Base-by-base conservation (phyloP, 2,113 vertebrate genomes). In the Cygnus atratus region DNA sequence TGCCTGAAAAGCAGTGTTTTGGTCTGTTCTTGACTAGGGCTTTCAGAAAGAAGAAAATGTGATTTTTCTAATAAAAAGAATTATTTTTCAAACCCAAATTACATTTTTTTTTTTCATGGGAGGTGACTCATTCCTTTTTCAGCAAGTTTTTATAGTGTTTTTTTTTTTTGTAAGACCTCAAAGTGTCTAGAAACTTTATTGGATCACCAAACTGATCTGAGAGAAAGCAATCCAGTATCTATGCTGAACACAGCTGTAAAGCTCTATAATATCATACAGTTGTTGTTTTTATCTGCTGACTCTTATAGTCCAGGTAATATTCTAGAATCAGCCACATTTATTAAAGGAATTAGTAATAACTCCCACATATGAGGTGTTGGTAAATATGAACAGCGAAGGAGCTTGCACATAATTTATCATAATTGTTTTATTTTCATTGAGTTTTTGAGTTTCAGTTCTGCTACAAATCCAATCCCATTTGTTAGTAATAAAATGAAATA, bases 1-100 rank as follows among this genome's bases (percentile, higher is more conserved):
- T 63, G 59, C 65, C 4, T 8, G 39, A 78, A 78, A 89, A 54
- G 31, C 37, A 19, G 13, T 2, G 0, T 35, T 75, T 78, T 52
- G 18, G 5, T 31, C 50, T 39, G 41, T 29, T 24, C 19, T 43
- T 0, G 2, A 6, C 35, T 68, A 1, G 3, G 62, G 26, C 33
- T 63, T 67, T 68, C 54, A 78, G 68, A 55, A 43, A 35, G 2
- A 76, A 29, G 37, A 50, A 63, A 59, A 35, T 24, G 35, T 5
- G 0, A 13, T 13, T 66, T 65, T 63, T 39, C 28, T 13, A 58
- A 25, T 74, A 65, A 54, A 31, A 35, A 41, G 19, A 46, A 13
- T 1, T 2, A 3, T 11, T 57, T 74, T 76, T 70, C 31, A 41
- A 58, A 43, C 4, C 2, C 1, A 1, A 41, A 44, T 72, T 48